Conservation (phyloP, 2,113 vertebrate genomes). For the Anarhynchus alexandrinus region DNA sequence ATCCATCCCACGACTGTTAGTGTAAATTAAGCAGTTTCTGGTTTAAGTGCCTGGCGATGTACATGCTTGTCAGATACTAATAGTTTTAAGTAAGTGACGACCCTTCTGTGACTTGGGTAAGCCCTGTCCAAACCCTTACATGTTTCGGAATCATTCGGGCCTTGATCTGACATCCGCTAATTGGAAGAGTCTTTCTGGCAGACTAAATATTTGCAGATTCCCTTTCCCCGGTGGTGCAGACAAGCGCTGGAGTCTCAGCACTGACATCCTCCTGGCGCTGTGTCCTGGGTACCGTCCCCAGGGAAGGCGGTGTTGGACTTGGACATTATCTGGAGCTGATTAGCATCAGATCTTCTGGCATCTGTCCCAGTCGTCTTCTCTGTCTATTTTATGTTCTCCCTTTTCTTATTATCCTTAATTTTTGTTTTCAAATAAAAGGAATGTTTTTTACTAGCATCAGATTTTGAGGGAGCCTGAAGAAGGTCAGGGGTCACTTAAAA, state of each 20-base stretch:
- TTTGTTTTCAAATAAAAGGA: not conserved
- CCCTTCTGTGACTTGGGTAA: conserved; percentile 8
- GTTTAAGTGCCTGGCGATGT: not conserved
- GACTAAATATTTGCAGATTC: conserved; percentile 68
- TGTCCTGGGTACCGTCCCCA: not conserved
- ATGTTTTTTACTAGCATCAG: not conserved
- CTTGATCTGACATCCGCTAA: conserved; percentile 49
- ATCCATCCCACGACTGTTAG: not conserved
- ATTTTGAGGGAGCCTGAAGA: not conserved
- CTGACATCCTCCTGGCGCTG: conserved; percentile 34
- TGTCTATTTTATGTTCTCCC: not conserved
- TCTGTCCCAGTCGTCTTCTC: not conserved
- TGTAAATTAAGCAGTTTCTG: conserved; percentile 12
- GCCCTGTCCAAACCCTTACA: not conserved
- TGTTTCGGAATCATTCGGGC: not conserved
- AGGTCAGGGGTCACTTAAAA: not conserved
- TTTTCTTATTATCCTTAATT: not conserved
- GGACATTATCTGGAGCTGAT: conserved; percentile 28
- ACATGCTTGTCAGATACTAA: conserved; percentile 27
- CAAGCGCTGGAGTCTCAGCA: not conserved
- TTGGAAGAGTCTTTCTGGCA: conserved; percentile 48
- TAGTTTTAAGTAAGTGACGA: conserved; percentile 27
- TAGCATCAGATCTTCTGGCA: conserved; percentile 10
- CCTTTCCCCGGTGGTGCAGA: not conserved
- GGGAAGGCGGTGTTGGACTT: not conserved